A percentile compares a stretch with the other conserved stretches of the same genome.
Conservation (phyloP, 1,140 invertebrate genomes). For the Drosophila chauvacae region DNA sequence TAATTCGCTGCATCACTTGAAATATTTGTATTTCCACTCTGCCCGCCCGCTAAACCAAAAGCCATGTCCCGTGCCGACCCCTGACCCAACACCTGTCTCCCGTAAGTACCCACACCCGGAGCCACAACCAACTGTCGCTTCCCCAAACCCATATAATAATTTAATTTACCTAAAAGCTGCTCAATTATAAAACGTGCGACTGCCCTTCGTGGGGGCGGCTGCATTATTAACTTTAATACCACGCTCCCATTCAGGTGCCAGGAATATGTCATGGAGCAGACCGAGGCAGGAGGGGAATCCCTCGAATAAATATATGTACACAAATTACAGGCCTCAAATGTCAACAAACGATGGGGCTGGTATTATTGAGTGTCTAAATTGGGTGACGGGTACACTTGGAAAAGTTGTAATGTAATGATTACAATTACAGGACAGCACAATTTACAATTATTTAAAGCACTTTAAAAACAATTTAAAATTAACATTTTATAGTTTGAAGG, state of each 20-base stretch:
- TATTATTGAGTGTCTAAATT: background rate
- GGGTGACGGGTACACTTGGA: conserved; percentile 12
- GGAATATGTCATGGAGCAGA: conserved; percentile 42
- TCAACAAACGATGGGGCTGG: conserved; percentile 31
- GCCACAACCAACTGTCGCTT: conserved; percentile 30
- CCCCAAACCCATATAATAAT: conserved; percentile 20
- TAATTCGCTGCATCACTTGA: background rate
- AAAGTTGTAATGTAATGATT: background rate
- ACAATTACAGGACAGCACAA: too few species aligned
- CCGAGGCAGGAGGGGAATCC: background rate
- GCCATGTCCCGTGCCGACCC: background rate
- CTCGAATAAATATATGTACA: conserved; percentile 50
- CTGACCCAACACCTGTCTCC: conserved; percentile 13
- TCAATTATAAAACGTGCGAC: conserved; percentile 64
- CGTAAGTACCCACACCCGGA: background rate
- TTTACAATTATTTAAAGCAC: too few species aligned
- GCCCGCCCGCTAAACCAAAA: conserved; percentile 1
- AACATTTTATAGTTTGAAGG: too few species aligned
- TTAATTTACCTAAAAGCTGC: conserved; percentile 64
- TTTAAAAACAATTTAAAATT: too few species aligned
- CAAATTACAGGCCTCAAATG: conserved; percentile 57
- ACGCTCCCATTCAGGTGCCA: conserved; percentile 37
- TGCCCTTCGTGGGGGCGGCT: conserved; percentile 33
- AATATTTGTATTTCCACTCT: conserved; percentile 2
- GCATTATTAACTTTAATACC: conserved; percentile 63